Evolutionary conservation across 2,113 vertebrate genomes (phyloP), one percentile per base, ranked within the genome.

Genomic region (Sceloporus undulatus): DNA sequence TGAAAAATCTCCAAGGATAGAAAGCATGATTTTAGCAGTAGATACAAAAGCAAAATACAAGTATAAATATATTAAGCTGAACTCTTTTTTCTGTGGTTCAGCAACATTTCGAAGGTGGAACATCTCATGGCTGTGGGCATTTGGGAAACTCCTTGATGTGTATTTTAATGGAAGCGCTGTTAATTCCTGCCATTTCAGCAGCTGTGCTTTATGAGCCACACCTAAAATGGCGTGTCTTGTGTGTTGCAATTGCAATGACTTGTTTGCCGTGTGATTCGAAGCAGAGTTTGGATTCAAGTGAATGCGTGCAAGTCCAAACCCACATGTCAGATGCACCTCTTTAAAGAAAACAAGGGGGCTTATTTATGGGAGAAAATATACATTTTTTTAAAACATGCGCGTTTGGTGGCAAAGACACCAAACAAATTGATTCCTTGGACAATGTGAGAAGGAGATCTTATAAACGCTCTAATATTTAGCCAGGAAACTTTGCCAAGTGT

Each of bases 211-310:
- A 48, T 34, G 40, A 54, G 38, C 27, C 79, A 65, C 79, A 82
- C 70, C 70, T 87, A 82, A 87, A 87, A 82, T 87, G 86, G 79
- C 40, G 40, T 59, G 54, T 85, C 34, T 77, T 77, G 74, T 38
- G 27, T 38, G 27, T 52, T 68, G 71, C 29, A 19, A 75, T 48
- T 62, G n/a, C 71, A 76, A 76, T n/a, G 42, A 76, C 75, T 82
- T 87, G 71, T 82, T 82, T 59, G 54, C 59, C 23, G 56, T 40
- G 66, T 25, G 71, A 76, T 82, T 87, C 56, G 82, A 82, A 66
- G 40, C 56, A 75, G 34, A 68, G 40, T 29, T 66, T 82, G 71
- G 71, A 75, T 76, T 87, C 52, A 38, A 70, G 40, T 75, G 86
- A 48, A 75, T 82, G 38, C 16, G 11, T 6, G 25, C 38, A 62